Conservation (phyloP, 2,888 invertebrate genomes). For the Holacanthella duospinosa region DNA sequence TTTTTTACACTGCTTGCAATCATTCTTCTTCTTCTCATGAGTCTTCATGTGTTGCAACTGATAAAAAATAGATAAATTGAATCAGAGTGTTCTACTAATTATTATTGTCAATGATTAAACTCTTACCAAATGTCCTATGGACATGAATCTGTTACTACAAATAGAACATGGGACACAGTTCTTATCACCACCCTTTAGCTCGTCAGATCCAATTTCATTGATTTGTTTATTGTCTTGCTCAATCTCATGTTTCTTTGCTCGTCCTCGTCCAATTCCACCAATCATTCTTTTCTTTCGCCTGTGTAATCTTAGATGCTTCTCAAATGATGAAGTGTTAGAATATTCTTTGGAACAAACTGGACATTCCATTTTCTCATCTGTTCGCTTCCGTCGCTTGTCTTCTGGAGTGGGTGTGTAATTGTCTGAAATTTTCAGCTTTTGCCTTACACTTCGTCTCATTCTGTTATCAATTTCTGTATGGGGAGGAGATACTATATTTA, state of each 20-base stretch:
- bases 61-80: not conserved
- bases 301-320: not conserved
- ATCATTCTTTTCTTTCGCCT: not conserved
- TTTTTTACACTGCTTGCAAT: not conserved
- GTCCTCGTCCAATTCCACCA: not conserved
- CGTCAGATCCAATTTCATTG: not conserved
- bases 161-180: not conserved
- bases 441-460: too few relatives aligned
- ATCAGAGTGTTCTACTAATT: not conserved
- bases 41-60: slow-evolving; percentile 9
- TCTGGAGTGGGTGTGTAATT: too few relatives aligned
- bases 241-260: not conserved
- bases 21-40: not conserved
- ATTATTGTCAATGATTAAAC: not conserved
- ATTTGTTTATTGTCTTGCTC: too few relatives aligned
- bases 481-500: too few relatives aligned
- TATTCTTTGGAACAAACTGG: not conserved
- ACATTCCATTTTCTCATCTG: too few relatives aligned
- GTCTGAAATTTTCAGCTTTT: too few relatives aligned
- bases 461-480: too few relatives aligned
- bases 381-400: too few relatives aligned
- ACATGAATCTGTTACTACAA: slow-evolving; percentile 3
- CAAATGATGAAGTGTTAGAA: not conserved
- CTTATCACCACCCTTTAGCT: too few relatives aligned
- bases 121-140: not conserved